A percentile compares a stretch with the other conserved stretches of the same genome.
Evolutionary conservation across 2,113 vertebrate species (phyloP).

Genomic region (Anolis carolinensis): DNA sequence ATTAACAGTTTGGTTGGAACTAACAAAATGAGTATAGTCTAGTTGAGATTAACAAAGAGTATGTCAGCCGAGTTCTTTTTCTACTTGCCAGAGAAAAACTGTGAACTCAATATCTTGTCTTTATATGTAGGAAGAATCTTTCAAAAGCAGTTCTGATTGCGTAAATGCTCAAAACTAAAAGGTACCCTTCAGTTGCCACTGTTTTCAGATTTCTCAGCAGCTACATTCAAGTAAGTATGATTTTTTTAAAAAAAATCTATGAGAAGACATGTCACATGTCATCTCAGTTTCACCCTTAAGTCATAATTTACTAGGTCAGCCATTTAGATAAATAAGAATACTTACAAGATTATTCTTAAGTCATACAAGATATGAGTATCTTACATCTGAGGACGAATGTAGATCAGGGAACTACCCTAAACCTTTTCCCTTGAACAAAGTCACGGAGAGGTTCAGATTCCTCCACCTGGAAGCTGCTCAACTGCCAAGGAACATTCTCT

Average conservation of each 20-base stretch:
- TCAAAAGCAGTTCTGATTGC: neutral
- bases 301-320: neutral
- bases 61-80: neutral
- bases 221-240: neutral
- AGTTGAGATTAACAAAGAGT: no score
- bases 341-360: neutral
- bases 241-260: neutral
- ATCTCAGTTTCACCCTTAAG: no score
- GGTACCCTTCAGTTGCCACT: neutral
- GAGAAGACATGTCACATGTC: neutral
- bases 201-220: neutral
- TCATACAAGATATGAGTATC: no score
- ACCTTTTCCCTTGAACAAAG: neutral
- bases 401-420: neutral
- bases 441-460: neutral
- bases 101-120: neutral
- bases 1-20: no score
- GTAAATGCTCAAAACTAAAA: neutral
- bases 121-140: neutral
- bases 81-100: neutral
- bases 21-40: no score
- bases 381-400: neutral
- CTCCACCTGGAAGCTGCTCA: neutral
- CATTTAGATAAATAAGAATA: neutral
- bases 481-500: slow-evolving; percentile 12